Conservation (phyloP, 2,113 vertebrate species). For the Falcunculus frontatus region DNA sequence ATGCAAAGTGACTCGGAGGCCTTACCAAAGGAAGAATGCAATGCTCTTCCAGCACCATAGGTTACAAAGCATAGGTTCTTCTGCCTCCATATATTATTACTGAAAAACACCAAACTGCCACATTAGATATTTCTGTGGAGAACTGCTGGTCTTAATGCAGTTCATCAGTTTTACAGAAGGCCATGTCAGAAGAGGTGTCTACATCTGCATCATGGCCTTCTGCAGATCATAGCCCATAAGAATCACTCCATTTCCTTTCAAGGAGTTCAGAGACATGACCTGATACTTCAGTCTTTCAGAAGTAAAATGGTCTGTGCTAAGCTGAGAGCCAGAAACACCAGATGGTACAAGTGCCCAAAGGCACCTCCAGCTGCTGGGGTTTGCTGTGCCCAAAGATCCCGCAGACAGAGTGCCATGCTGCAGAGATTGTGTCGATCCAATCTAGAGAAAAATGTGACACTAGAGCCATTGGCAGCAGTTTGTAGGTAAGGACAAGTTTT, state of each 20-base stretch:
- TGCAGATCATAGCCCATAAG: background rate
- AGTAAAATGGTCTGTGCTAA: background rate
- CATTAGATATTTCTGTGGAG: background rate
- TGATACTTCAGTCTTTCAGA: background rate
- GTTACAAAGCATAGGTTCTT: background rate
- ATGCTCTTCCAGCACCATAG: background rate
- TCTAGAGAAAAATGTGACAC: background rate
- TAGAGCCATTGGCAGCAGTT: background rate
- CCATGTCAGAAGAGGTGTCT: background rate
- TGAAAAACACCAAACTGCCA: background rate
- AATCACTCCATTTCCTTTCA: background rate
- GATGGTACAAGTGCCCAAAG: background rate
- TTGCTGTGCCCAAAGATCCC: background rate
- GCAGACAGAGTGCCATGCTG: background rate
- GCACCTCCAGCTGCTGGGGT: background rate
- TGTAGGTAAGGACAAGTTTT: background rate
- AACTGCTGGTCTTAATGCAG: background rate
- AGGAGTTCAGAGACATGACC: background rate
- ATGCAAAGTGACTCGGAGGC: background rate
- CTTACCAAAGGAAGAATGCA: background rate
- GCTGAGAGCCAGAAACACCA: background rate
- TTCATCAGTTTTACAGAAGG: background rate
- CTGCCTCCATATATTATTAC: background rate
- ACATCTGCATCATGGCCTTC: background rate
- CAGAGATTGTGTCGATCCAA: background rate